Percentiles rank a stretch among this genome's conserved stretches.
Evolutionary conservation across 2,888 invertebrate species (phyloP).

Genomic region (Cephus sareptanus): DNA sequence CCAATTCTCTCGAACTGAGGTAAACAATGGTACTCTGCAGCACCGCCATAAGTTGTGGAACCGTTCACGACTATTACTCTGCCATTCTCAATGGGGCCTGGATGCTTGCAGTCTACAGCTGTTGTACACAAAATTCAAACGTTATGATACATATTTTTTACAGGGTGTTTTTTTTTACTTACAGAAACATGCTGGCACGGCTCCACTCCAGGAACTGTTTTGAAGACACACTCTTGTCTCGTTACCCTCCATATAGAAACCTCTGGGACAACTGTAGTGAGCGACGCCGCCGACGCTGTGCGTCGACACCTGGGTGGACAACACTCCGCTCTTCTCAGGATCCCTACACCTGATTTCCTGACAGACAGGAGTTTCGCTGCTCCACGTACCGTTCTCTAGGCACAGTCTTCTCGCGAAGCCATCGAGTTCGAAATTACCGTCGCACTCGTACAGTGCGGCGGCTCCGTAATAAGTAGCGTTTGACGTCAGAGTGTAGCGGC

Average conservation of each 20-base stretch:
- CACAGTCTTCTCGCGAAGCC: conserved; percentile 87
- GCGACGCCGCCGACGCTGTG: conserved; percentile 83
- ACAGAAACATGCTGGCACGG: conserved; percentile 84
- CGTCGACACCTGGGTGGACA: conserved; percentile 71
- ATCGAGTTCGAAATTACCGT: conserved; percentile 82
- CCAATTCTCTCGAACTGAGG: conserved; percentile 86
- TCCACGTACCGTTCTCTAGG: conserved; percentile 92
- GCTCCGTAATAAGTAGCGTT: conserved; percentile 92
- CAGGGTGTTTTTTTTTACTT: conserved; percentile 59
- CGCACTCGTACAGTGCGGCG: conserved; percentile 85
- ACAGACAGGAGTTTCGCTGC: conserved; percentile 84
- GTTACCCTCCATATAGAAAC: conserved; percentile 83
- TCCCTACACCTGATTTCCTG: conserved; percentile 84
- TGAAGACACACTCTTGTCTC: conserved; percentile 80
- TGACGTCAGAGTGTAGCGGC: conserved; percentile 82
- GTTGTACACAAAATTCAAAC: conserved; percentile 28
- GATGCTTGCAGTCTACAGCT: conserved; percentile 89
- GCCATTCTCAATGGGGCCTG: conserved; percentile 84
- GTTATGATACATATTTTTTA: too few species aligned
- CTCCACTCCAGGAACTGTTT: conserved; percentile 85
- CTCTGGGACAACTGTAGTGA: conserved; percentile 85
- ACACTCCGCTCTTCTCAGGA: conserved; percentile 71
- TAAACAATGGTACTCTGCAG: conserved; percentile 90
- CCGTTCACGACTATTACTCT: conserved; percentile 87
- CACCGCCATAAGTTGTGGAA: conserved; percentile 84